Conservation (phyloP, 2,797 vertebrate genomes). For the Lacerta agilis region DNA sequence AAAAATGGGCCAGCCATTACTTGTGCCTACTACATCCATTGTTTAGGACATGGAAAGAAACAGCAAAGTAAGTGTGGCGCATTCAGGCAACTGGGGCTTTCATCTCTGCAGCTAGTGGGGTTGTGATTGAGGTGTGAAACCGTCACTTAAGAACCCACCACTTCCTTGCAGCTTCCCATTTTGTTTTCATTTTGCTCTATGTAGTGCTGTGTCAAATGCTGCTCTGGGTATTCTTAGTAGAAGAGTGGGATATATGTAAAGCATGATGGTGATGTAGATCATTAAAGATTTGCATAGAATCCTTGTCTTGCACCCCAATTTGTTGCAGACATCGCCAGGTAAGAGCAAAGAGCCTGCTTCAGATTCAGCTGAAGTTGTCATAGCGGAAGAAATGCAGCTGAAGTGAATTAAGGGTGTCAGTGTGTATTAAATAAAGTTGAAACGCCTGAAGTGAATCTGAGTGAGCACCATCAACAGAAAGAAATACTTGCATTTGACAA, state of each 20-base stretch:
- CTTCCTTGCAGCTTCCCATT: too few species aligned
- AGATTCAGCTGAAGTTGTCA: neutral
- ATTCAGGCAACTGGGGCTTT: too few species aligned
- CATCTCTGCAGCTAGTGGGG: too few species aligned
- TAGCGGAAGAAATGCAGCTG: neutral
- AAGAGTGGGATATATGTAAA: too few species aligned
- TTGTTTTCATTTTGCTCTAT: too few species aligned
- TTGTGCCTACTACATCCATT: neutral
- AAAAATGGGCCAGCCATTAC: neutral
- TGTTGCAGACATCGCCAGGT: neutral
- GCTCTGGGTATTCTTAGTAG: too few species aligned
- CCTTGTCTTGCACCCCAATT: neutral
- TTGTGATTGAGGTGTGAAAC: too few species aligned
- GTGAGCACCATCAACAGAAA: neutral
- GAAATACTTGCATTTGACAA: neutral
- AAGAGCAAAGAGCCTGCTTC: neutral
- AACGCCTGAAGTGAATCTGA: neutral
- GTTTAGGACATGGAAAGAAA: neutral
- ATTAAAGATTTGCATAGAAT: neutral
- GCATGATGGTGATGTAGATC: neutral
- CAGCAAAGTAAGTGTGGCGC: neutral
- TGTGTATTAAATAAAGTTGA: slow-evolving; percentile 10
- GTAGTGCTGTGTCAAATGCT: too few species aligned
- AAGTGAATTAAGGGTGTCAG: slow-evolving; percentile 13
- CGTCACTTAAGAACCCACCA: too few species aligned